Evolutionary conservation across 2,113 vertebrate species (phyloP), one percentile per base, ranked within the genome.

Genomic region (Sceloporus tristichus): DNA sequence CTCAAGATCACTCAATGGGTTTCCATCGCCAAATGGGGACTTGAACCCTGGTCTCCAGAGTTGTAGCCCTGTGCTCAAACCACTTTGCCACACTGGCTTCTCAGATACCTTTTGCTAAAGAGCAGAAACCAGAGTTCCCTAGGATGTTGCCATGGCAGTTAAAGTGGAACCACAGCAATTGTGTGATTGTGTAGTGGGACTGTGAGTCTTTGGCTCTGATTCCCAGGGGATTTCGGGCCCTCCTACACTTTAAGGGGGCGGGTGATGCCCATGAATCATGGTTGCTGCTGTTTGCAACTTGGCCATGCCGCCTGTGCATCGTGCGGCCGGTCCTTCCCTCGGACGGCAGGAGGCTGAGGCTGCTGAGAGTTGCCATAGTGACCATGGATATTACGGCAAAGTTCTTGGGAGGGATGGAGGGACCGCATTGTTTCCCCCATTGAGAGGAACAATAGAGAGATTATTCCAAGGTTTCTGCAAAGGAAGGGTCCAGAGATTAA

Each of bases 371-470:
- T 94, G 95, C 95, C 90, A 94, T 95, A 92, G 95, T 91, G 93
- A 95, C 93, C 93, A 94, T 92, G 94, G 93, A 95, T 94, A 94
- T 94, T 94, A 94, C 92, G 66, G 95, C 92, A 91, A 91, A 91
- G 90, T 90, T 95, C 90, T 91, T 87, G 89, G 90, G 79, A 92
- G 93, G 91, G 90, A 91, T 53, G 94, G 94, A 91, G 90, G 16
- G 65, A 65, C 92, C 93, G 88, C 91, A 91, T 94, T 82, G 94
- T 94, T 94, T 23, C 92, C 93, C 90, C 87, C 90, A 88, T 85
- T 93, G 90, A 90, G 88, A 92, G 85, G 92, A 92, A 82, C 74
- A 84, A 79, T 5, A 19, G 13, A 83, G 62, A 75, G 42, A 77
- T 65, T 29, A 77, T 19, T 5, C 56, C 9, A 21, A 13, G 34